Evolutionary conservation across 2,888 invertebrate genomes (phyloP).

Genomic region (Pachymerium ferrugineum): DNA sequence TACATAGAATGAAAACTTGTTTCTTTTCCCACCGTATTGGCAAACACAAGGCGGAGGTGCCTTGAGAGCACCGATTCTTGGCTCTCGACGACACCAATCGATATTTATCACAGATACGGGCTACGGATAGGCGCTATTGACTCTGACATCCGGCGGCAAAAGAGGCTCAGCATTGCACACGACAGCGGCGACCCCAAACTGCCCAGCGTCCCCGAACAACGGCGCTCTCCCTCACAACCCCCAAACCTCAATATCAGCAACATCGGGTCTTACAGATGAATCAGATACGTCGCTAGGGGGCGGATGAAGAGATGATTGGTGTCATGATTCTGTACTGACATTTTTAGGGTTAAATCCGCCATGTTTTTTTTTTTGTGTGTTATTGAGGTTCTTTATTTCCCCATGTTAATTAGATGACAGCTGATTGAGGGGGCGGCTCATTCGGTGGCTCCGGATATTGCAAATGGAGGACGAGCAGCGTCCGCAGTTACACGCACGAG

Average conservation of each 20-base stretch:
- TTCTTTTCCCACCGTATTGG: slow-evolving; percentile 19
- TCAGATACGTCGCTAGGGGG: slow-evolving; percentile 24
- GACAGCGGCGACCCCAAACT: not conserved
- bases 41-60: slow-evolving; percentile 9
- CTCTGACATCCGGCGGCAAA: slow-evolving; percentile 24
- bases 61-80: slow-evolving; percentile 23
- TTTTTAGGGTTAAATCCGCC: too few relatives aligned
- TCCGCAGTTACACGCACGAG: slow-evolving; percentile 24
- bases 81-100: slow-evolving; percentile 11
- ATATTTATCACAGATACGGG: slow-evolving; percentile 22
- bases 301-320: slow-evolving; percentile 19
- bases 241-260: slow-evolving; percentile 27
- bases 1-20: slow-evolving; percentile 25
- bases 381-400: too few relatives aligned
- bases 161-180: slow-evolving; percentile 17
- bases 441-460: slow-evolving; percentile 20
- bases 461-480: slow-evolving; percentile 27
- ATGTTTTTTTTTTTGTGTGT: too few relatives aligned
- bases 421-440: slow-evolving; percentile 23
- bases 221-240: not conserved
- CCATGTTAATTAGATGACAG: slow-evolving; percentile 27
- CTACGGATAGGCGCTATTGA: slow-evolving; percentile 25
- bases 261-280: slow-evolving; percentile 18
- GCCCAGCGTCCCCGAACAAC: slow-evolving; percentile 25
- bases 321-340: too few relatives aligned